Conservation (phyloP, 2,888 invertebrate genomes). For the Nowickia ferox region DNA sequence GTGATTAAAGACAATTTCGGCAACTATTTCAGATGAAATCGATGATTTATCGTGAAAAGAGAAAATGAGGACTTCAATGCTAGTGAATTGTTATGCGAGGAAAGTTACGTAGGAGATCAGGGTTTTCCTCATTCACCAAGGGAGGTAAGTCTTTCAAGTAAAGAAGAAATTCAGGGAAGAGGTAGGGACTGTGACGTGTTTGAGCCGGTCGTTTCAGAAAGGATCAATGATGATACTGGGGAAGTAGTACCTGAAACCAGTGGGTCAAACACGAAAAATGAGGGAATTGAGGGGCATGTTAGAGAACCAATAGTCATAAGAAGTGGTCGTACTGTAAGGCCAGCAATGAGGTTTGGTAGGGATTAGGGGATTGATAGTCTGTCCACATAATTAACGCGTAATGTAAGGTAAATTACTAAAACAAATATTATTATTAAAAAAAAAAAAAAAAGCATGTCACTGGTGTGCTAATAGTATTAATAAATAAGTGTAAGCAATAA, state of each 20-base stretch:
- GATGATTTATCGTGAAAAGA: slow-evolving; percentile 12
- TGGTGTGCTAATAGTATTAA: too few relatives aligned
- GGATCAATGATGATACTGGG: too few relatives aligned
- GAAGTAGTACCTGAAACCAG: background rate
- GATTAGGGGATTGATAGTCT: slow-evolving; percentile 5
- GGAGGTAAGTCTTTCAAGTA: too few relatives aligned
- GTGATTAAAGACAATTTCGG: slow-evolving; percentile 20
- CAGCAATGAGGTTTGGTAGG: slow-evolving; percentile 7
- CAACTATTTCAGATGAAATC: slow-evolving; percentile 34
- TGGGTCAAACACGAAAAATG: background rate
- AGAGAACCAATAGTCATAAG: background rate
- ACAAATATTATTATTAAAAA: too few relatives aligned
- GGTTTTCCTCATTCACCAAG: too few relatives aligned
- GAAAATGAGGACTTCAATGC: background rate
- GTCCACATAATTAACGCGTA: background rate
- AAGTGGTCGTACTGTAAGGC: slow-evolving; percentile 17
- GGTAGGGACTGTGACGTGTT: background rate
- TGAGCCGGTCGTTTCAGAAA: too few relatives aligned
- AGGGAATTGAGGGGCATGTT: background rate
- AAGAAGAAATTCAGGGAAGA: too few relatives aligned
- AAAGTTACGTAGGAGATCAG: background rate
- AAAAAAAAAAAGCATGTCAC: too few relatives aligned
- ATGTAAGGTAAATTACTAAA: too few relatives aligned
- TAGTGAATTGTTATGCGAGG: background rate
- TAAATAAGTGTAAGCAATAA: too few relatives aligned